Conservation (phyloP, 2,797 vertebrate species). For the Danionella dracula region DNA sequence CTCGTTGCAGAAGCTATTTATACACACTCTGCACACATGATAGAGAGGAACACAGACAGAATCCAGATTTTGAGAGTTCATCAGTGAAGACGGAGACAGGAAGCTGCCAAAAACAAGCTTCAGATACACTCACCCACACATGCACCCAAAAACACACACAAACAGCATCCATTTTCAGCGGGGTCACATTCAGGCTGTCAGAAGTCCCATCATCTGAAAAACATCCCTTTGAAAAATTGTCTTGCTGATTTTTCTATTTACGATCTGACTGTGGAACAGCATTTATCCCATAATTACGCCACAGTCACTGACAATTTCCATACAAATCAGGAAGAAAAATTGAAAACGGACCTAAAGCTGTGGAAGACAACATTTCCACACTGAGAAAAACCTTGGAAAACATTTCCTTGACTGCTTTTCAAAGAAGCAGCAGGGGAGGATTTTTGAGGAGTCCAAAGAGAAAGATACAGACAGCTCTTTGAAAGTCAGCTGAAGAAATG, state of each 20-base stretch:
- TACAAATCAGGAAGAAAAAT: slow-evolving; percentile 35
- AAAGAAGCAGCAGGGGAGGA: slow-evolving; percentile 30
- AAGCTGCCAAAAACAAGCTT: slow-evolving; percentile 27
- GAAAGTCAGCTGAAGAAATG: slow-evolving; percentile 10
- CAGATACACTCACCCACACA: slow-evolving; percentile 9
- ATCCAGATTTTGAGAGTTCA: slow-evolving; percentile 30
- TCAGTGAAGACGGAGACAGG: slow-evolving; percentile 32
- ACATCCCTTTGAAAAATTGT: slow-evolving; percentile 44
- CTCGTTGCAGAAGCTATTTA: slow-evolving; percentile 3
- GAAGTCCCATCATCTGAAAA: slow-evolving; percentile 33
- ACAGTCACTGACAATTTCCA: slow-evolving; percentile 44
- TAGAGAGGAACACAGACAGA: slow-evolving; percentile 16
- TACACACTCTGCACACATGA: neutral
- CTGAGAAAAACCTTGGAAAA: slow-evolving; percentile 3
- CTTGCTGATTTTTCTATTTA: slow-evolving; percentile 47
- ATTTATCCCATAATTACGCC: slow-evolving; percentile 45
- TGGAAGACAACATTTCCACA: slow-evolving; percentile 22
- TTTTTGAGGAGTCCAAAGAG: neutral
- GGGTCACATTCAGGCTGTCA: slow-evolving; percentile 43
- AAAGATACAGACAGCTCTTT: slow-evolving; percentile 21
- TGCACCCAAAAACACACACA: no score
- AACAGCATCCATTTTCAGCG: neutral
- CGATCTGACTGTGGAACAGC: slow-evolving; percentile 36
- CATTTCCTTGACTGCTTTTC: slow-evolving; percentile 25
- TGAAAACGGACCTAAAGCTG: slow-evolving; percentile 37